Conservation (phyloP, 2,888 invertebrate species). For the Girardia tigrina region DNA sequence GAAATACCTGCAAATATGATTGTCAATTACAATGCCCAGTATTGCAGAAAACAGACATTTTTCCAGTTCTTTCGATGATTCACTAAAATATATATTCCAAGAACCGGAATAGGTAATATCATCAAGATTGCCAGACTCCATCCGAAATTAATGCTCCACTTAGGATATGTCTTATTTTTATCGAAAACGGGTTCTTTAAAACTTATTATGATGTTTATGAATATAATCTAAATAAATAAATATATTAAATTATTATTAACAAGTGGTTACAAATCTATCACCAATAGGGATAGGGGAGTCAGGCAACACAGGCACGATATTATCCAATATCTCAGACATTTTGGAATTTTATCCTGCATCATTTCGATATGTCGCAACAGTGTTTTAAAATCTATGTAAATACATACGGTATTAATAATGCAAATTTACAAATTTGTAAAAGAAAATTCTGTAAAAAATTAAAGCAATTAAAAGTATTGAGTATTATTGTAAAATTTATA, state of each 20-base stretch:
- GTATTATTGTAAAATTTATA: no score
- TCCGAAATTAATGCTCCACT: slow-evolving; percentile 31
- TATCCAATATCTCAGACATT: background rate
- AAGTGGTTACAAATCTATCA: background rate
- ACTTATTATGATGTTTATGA: slow-evolving; percentile 21
- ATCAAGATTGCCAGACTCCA: slow-evolving; percentile 21
- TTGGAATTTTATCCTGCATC: background rate
- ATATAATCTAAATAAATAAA: slow-evolving; percentile 1
- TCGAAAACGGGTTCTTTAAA: slow-evolving; percentile 32
- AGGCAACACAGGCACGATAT: slow-evolving; percentile 4
- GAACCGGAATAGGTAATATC: slow-evolving; percentile 27
- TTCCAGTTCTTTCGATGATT: background rate
- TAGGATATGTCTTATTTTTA: slow-evolving; percentile 21
- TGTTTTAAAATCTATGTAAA: background rate
- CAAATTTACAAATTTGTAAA: no score
- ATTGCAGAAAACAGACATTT: background rate
- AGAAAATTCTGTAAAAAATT: no score
- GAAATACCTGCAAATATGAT: background rate
- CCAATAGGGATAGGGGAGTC: background rate
- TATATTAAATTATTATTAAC: background rate
- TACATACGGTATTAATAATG: no score
- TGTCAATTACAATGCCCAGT: background rate
- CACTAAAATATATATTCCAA: background rate
- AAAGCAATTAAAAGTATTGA: no score
- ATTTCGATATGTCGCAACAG: background rate